A percentile compares a stretch with the other conserved stretches of the same genome.
These are phyloP conservation scores for Argyra leucocephala DNA, from an alignment of 2,888 invertebrate genomes.

Conservation along the genomic window DNA sequence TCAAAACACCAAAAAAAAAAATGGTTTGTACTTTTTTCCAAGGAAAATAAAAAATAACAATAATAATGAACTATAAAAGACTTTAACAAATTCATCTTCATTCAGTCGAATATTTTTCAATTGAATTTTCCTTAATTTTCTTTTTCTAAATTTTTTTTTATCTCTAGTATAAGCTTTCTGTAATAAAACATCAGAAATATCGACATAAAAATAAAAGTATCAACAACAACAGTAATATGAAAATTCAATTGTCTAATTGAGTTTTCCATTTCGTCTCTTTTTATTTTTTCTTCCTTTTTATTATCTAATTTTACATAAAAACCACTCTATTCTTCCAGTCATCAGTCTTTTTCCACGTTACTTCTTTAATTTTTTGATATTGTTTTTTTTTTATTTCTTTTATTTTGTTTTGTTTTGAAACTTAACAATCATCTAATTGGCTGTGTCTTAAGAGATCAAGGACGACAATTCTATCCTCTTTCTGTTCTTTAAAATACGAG, in stretches of 20 bases:
- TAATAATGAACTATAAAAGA: no score
- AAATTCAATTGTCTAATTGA: background rate
- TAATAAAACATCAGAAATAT: background rate
- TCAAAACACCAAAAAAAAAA: no score
- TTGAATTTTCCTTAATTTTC: background rate
- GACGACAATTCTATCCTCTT: background rate
- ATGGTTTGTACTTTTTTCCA: no score
- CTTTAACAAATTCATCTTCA: no score
- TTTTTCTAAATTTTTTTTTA: background rate
- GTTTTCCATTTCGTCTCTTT: background rate
- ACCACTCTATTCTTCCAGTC: background rate
- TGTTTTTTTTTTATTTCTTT: background rate
- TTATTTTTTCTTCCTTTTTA: background rate
- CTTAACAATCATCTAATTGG: constrained; percentile 1
- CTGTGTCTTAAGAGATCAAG: background rate
- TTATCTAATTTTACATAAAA: constrained; percentile 2
- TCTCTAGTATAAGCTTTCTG: background rate
- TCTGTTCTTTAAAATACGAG: no score
- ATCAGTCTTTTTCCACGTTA: background rate
- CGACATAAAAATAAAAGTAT: background rate
- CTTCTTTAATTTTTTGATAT: background rate
- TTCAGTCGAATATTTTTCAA: background rate
- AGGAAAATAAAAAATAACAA: no score
- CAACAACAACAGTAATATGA: background rate
- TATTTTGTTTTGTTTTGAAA: background rate